Evolutionary conservation across 2,797 vertebrate genomes (phyloP).

Genomic region (Coregonus sp.): DNA sequence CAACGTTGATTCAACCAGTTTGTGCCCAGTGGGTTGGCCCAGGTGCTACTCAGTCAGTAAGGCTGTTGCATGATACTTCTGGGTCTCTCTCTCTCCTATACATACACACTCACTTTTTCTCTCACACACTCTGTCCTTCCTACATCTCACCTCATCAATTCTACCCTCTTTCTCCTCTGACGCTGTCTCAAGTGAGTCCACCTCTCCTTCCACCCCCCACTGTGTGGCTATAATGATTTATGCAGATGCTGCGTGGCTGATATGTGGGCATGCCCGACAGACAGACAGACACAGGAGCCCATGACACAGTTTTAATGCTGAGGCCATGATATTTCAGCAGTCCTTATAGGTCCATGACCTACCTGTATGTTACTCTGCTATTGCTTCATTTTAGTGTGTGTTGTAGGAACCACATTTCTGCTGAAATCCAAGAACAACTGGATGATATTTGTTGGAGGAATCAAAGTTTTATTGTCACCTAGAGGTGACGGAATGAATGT

Average conservation of each 20-base stretch:
- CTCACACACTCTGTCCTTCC: not conserved
- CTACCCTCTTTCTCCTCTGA: not conserved
- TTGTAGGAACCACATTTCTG: not conserved
- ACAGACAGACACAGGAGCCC: not conserved
- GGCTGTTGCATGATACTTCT: too few species aligned
- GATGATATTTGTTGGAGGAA: not conserved
- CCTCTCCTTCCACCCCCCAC: not conserved
- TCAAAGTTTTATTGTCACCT: not conserved
- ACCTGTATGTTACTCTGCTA: not conserved
- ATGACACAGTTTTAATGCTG: not conserved
- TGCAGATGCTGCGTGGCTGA: constrained; percentile 2
- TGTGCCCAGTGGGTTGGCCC: too few species aligned
- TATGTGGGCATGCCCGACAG: not conserved
- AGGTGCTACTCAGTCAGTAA: not conserved
- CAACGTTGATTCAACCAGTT: too few species aligned
- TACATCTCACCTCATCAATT: not conserved
- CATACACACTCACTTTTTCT: too few species aligned
- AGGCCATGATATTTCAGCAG: not conserved
- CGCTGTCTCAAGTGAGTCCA: not conserved
- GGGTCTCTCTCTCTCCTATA: too few species aligned
- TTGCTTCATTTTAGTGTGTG: not conserved
- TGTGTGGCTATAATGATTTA: constrained; percentile 7
- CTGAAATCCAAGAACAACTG: not conserved
- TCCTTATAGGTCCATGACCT: not conserved
- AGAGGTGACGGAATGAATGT: not conserved